Evolutionary conservation across 2,888 invertebrate species (phyloP).

Genomic region (Drosophila mulleri): DNA sequence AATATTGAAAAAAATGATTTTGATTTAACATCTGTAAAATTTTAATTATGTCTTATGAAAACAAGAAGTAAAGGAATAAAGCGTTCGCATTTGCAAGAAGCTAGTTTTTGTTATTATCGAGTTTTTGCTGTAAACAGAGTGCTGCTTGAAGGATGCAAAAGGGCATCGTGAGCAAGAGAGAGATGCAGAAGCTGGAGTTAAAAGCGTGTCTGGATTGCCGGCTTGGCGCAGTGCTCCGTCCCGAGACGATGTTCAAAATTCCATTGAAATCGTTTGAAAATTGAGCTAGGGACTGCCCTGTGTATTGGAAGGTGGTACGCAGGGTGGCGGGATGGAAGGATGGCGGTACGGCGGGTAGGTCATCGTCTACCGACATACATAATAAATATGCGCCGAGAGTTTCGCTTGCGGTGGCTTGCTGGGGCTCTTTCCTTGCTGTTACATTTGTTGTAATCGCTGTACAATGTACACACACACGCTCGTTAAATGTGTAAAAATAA

Average conservation of each 20-base stretch:
- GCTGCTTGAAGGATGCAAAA: conserved; percentile 14
- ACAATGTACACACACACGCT: conserved; percentile 46
- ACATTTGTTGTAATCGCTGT: conserved; percentile 39
- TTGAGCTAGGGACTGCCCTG: conserved; percentile 49
- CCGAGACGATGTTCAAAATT: conserved; percentile 54
- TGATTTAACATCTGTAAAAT: background rate
- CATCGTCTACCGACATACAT: conserved; percentile 66
- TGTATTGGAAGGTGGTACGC: background rate
- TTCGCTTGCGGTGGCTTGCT: conserved; percentile 49
- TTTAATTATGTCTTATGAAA: background rate
- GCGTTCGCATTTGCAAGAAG: conserved; percentile 26
- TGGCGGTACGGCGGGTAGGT: background rate
- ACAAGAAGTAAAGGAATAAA: conserved; percentile 20
- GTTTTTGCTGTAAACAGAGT: conserved; percentile 46
- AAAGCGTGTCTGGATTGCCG: conserved; percentile 60
- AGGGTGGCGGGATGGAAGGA: conserved; percentile 16
- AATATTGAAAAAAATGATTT: too few relatives aligned
- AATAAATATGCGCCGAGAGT: conserved; percentile 70
- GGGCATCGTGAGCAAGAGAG: background rate
- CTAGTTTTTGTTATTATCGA: conserved; percentile 24
- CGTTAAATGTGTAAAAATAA: conserved; percentile 75
- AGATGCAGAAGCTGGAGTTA: conserved; percentile 20
- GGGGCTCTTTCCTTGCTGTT: conserved; percentile 21
- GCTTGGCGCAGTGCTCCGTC: conserved; percentile 41
- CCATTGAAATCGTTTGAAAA: conserved; percentile 78